A percentile compares a stretch with the other conserved stretches of the same genome.
Conservation (phyloP, 1,140 invertebrate species). For the Orchesella cincta region DNA sequence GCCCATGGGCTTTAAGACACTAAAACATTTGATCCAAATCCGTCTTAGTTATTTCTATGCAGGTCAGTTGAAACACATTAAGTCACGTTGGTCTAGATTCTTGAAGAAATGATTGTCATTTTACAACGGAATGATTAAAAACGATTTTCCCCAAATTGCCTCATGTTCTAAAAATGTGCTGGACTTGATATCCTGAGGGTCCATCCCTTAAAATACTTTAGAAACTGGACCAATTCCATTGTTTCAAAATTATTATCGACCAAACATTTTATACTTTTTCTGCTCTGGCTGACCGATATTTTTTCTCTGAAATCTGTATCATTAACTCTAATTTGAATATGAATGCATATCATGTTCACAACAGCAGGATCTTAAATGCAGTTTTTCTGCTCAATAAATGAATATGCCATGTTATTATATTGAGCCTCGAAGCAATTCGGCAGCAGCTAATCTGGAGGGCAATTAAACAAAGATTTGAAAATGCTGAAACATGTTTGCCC, state of each 20-base stretch:
- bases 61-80: too few species aligned
- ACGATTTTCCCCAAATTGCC: neutral
- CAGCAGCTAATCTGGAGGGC: conserved; percentile 20
- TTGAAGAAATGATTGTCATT: conserved; percentile 22
- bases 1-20: neutral
- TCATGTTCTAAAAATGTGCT: neutral
- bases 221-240: conserved; percentile 22
- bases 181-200: too few species aligned
- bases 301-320: neutral
- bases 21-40: neutral
- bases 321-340: conserved; percentile 24
- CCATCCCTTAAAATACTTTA: too few species aligned
- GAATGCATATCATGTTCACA: conserved; percentile 7
- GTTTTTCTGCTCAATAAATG: neutral
- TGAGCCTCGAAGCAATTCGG: neutral
- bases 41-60: neutral
- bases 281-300: neutral
- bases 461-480: conserved; percentile 22
- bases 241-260: too few species aligned
- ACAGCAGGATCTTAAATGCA: neutral
- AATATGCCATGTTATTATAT: neutral
- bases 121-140: conserved; percentile 3
- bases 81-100: neutral
- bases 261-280: too few species aligned
- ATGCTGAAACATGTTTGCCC: neutral